A percentile compares a stretch with the other conserved stretches of the same genome.
Evolutionary conservation across 2,888 invertebrate genomes (phyloP).

Genomic region (Meloe dianella): DNA sequence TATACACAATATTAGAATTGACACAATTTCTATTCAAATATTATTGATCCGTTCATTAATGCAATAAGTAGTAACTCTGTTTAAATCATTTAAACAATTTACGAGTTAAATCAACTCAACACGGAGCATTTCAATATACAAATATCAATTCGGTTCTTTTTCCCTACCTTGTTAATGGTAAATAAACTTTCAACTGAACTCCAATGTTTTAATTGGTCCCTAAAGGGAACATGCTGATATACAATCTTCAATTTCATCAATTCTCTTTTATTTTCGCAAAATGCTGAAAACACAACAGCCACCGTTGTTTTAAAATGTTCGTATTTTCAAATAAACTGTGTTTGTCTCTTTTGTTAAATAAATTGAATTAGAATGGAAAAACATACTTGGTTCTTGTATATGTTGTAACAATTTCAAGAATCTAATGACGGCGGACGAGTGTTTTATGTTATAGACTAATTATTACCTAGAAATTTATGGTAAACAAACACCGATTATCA

Average conservation of each 20-base stretch:
- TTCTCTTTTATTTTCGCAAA: constrained; percentile 19
- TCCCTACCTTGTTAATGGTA: not conserved
- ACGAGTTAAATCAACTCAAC: not conserved
- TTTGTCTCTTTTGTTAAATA: not conserved
- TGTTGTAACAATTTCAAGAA: not conserved
- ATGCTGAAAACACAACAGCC: constrained; percentile 20
- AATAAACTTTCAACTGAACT: constrained; percentile 9
- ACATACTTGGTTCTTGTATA: not conserved
- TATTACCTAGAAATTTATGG: constrained; percentile 26
- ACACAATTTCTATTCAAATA: too few species aligned
- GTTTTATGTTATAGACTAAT: constrained; percentile 18
- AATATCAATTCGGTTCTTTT: not conserved
- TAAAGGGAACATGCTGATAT: not conserved
- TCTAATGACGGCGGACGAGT: not conserved
- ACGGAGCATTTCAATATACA: not conserved
- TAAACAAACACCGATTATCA: constrained; percentile 29
- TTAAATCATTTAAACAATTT: not conserved
- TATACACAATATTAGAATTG: too few species aligned
- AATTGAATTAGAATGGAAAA: not conserved
- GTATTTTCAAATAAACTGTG: not conserved
- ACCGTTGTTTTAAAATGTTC: constrained; percentile 16
- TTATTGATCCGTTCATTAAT: not conserved
- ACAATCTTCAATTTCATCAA: constrained; percentile 8
- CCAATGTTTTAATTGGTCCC: constrained; percentile 22
- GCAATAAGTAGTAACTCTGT: not conserved